Percentiles rank a stretch among this genome's conserved stretches.
Evolutionary conservation across 2,113 vertebrate genomes (phyloP).

Genomic region (Antennarius striatus): DNA sequence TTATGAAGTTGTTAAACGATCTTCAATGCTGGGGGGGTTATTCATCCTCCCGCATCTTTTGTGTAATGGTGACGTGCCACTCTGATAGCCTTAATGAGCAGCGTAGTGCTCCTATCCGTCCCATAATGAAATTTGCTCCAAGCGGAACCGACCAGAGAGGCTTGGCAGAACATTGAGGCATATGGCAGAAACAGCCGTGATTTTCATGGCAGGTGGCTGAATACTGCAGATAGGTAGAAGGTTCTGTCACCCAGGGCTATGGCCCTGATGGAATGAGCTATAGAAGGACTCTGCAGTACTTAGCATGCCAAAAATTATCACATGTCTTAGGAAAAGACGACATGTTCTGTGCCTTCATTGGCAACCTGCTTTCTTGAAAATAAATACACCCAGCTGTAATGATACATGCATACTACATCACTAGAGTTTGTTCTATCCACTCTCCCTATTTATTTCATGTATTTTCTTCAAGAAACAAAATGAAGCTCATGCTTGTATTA

Average conservation of each 20-base stretch:
- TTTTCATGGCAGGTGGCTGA: conserved; percentile 82
- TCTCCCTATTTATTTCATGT: conserved; percentile 11
- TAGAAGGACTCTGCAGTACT: conserved; percentile 57
- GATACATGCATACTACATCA: conserved; percentile 13
- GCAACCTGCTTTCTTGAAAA: neutral
- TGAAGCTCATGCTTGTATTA: conserved; percentile 41
- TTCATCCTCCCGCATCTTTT: conserved; percentile 53
- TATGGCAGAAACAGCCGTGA: conserved; percentile 95
- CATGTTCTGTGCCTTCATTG: neutral
- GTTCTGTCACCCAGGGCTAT: conserved; percentile 78
- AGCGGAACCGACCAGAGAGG: conserved; percentile 86
- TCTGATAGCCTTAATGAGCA: conserved; percentile 89
- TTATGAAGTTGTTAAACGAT: conserved; percentile 38
- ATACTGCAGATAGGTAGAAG: conserved; percentile 80
- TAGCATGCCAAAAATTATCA: conserved; percentile 34
- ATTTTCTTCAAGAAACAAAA: conserved; percentile 44
- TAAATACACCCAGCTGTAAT: neutral
- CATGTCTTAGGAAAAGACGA: conserved; percentile 2
- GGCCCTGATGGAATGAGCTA: conserved; percentile 74
- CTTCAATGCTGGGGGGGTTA: conserved; percentile 29
- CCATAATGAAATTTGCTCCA: conserved; percentile 93
- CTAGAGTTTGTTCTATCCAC: neutral
- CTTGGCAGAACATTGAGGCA: conserved; percentile 90
- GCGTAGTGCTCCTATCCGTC: conserved; percentile 86
- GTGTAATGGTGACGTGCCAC: conserved; percentile 84